Percentiles rank a stretch among this genome's conserved stretches.
Conservation (phyloP, 2,888 invertebrate genomes). For the Neria commutata region DNA sequence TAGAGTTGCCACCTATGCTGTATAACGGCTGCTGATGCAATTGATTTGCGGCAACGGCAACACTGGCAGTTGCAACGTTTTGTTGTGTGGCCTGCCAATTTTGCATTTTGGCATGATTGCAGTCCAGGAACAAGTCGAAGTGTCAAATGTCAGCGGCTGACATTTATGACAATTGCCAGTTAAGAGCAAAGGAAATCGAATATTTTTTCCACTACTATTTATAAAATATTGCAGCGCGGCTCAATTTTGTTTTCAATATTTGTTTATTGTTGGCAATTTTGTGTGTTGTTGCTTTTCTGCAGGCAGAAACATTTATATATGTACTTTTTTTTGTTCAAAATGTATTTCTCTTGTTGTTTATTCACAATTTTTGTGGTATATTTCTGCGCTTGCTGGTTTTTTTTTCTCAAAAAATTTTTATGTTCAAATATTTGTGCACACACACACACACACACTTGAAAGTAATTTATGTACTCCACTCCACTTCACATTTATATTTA, state of each 20-base stretch:
- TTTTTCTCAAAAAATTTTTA: not conserved
- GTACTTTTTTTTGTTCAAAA: constrained; percentile 17
- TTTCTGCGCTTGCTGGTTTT: not conserved
- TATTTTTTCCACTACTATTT: too few relatives aligned
- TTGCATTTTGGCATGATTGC: too few relatives aligned
- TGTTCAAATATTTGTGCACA: too few relatives aligned
- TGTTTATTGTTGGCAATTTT: constrained; percentile 9
- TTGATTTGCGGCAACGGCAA: too few relatives aligned
- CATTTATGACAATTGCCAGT: not conserved
- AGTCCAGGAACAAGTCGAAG: constrained; percentile 18
- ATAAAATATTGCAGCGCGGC: too few relatives aligned
- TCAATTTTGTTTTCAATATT: not conserved
- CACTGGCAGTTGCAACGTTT: too few relatives aligned
- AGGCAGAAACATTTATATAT: too few relatives aligned
- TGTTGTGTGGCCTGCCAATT: constrained; percentile 56
- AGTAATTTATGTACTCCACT: not conserved
- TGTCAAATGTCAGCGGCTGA: not conserved
- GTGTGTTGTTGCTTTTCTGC: constrained; percentile 3
- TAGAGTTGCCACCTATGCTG: constrained; percentile 16
- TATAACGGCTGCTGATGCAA: constrained; percentile 45
- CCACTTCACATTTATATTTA: not conserved
- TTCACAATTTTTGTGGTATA: not conserved
- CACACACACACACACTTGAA: not conserved
- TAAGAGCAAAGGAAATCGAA: not conserved
- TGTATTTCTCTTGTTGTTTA: not conserved